A percentile compares a stretch with the other conserved stretches of the same genome.
Evolutionary conservation across 2,113 vertebrate species (phyloP).

Genomic region (Chloropsis cyanopogon): DNA sequence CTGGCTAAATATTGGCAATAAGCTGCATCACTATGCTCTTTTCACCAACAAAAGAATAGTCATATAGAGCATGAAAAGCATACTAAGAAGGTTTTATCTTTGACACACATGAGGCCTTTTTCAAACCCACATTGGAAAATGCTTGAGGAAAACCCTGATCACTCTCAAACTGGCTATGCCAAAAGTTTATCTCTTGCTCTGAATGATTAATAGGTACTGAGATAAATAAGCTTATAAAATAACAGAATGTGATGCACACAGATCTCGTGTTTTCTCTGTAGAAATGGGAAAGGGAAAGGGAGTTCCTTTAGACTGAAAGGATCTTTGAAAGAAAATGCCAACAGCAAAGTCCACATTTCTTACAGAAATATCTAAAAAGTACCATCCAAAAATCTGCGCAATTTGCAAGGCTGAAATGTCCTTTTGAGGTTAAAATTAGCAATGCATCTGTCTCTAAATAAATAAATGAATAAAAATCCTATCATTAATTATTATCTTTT

Average conservation of each 20-base stretch:
- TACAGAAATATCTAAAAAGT: constrained; percentile 16
- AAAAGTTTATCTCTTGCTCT: neutral
- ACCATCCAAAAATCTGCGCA: constrained; percentile 37
- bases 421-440: constrained; percentile 64
- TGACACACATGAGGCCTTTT: neutral
- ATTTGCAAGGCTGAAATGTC: constrained; percentile 58
- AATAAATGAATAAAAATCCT: constrained; percentile 64
- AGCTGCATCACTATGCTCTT: neutral
- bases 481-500: constrained; percentile 67
- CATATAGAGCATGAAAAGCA: neutral
- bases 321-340: constrained; percentile 1
- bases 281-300: neutral
- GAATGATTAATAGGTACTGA: neutral
- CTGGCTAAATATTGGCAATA: neutral
- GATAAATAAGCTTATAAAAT: neutral
- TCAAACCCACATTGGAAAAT: neutral
- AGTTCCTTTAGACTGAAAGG: neutral
- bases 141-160: neutral
- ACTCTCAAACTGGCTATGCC: neutral
- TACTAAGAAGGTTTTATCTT: neutral
- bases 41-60: neutral
- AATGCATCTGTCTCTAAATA: constrained; percentile 63
- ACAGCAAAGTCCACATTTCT: neutral
- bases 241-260: neutral
- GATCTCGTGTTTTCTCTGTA: neutral